Evolutionary conservation across 2,113 vertebrate species (phyloP), one percentile per base, ranked within the genome.

Genomic region (Falco punctatus): DNA sequence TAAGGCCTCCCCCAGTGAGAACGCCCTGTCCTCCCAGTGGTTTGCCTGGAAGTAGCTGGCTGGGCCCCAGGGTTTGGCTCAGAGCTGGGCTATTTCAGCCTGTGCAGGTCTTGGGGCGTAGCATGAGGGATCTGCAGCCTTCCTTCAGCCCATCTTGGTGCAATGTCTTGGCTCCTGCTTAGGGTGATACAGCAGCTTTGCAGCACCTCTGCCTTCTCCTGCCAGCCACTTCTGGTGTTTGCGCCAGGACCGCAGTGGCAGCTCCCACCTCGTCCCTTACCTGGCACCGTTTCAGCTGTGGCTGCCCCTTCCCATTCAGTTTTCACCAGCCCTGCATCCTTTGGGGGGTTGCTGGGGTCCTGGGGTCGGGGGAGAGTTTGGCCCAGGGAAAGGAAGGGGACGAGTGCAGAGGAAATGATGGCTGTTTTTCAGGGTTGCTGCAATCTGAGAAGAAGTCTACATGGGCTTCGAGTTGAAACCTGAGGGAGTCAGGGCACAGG

Each of bases 371-470:
- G 35, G 17, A 8, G 19, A 22, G 6, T 44, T 51, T 58, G 15
- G 6, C 49, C 35, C 32, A 38, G 44, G 23, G 61, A 55, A 49
- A 54, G 46, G 67, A 66, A 62, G 28, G 22, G 35, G 26, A 44
- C 0, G 1, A 58, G 38, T 21, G 27, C 46, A 40, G 35, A 65
- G 23, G 49, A 75, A 49, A 35, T 3, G 0, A 28, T 69, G 42
- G 35, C 22, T 4, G 2, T 28, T 57, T 62, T 51, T 64, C 55
- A 51, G 71, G 27, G 44, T 59, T 10, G 10, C 28, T 52, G 58
- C 32, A 1, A 11, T 52, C 24, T 1, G 3, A 64, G 64, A 52
- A 77, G 35, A 20, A 66, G 28, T 33, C 51, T 61, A 22, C 10
- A 18, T 16, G 28, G 23, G 12, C 44, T 88, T n/a, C 9, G 59